Base-by-base conservation (phyloP, 2,797 vertebrate species). In the Todus mexicanus region DNA sequence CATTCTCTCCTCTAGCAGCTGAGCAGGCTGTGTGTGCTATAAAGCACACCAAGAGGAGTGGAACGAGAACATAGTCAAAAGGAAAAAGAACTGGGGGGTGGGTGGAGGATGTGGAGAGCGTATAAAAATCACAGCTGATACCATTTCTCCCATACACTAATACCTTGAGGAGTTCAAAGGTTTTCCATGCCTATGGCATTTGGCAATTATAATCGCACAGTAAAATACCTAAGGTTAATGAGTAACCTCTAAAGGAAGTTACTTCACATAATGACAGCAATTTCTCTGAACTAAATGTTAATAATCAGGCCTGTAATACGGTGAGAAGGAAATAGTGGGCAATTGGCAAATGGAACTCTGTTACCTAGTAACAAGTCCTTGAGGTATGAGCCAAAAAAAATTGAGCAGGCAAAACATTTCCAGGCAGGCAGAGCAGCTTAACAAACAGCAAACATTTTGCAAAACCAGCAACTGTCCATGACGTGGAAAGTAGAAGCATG, bases 261-360 rank as follows among this genome's bases (percentile, higher is more conserved):
- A 98, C 98, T 98, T 97, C 98, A 98, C 98, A 98, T 99, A 99
- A 99, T 99, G 98, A 99, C 98, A 98, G 98, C 98, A 99, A 99
- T 99, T 99, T 98, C 98, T 98, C 98, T 98, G 98, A 98, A 98
- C 98, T 99, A 98, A 98, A 98, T 96, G 98, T 98, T 98, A 98
- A 98, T 99, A 98, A 98, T 98, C 98, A 98, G 98, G 98, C 97
- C 98, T 98, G 98, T 97, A 97, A 98, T 97, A 97, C 94, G 94
- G 97, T 95, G 97, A 98, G 96, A 97, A 98, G 98, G 98, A 98
- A 99, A 98, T 98, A 98, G 98, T 98, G 98, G 95, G 98, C 98
- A 98, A 98, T 97, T 97, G 97, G 97, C 95, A 97, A 98, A 98
- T 98, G 98, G 98, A 97, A 97, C 97, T 97, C 96, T 97, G 98